Evolutionary conservation across 2,888 invertebrate species (phyloP), one percentile per base, ranked within the genome.

Genomic region (Leucania comma): DNA sequence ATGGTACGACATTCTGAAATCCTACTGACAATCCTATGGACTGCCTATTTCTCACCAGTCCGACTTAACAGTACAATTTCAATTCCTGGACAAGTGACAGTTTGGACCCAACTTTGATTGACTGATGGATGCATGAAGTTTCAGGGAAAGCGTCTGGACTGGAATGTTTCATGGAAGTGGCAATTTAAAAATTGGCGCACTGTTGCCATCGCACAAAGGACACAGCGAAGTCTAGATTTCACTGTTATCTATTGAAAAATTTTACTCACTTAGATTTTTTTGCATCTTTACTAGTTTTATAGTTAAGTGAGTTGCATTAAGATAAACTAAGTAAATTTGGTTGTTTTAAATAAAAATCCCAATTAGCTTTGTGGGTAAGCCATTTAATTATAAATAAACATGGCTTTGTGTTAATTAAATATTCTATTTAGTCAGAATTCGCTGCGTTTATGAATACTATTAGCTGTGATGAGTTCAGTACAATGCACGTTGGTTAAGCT

Each of bases 401-500:
- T 69, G 17, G 63, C 66, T 60, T 62, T 63, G 42, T 65, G 53
- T 73, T 72, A 78, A 75, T 69, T 71, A 61, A 76, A 71, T 78
- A 78, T 83, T 77, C 59, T 75, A 64, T 80, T 75, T 75, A 83
- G 51, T 69, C 48, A 71, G 67, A 75, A 82, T 72, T 78, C 68
- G 32, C 68, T 70, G 69, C 71, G 72, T 84, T 89, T 87, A 87
- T 86, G 81, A 88, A 89, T 92, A 92, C 88, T 89, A 90, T 91
- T 91, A 90, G 78, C 82, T 86, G 86, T 88, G 90, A 90, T 90
- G 90, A 91, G 90, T 88, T 88, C 85, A 87, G 85, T 82, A 90
- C 89, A 90, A 89, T 90, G 88, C 86, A 87, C 84, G 88, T 87
- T 86, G 86, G 87, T 89, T 91, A 89, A 91, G 90, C 91, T 88